phyloP scores from a whole-genome alignment of 2,797 vertebrate species.

The Dermochelys coriacea region DNA sequence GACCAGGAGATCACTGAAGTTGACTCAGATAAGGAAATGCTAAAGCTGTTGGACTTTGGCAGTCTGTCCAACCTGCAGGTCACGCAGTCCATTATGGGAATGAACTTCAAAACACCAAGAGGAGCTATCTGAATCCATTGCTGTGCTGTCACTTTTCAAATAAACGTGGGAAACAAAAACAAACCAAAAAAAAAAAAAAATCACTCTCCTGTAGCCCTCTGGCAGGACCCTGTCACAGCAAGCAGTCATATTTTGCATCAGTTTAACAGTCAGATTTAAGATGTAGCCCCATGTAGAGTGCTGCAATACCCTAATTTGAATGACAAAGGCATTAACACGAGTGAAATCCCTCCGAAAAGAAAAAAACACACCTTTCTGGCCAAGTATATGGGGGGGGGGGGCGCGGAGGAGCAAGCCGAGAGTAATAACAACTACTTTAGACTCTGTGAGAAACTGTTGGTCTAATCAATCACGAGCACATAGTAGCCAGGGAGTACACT shows the following conservation, averaged over 20 bases:
- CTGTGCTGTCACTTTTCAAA: slow-evolving; percentile 77
- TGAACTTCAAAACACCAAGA: slow-evolving; percentile 98
- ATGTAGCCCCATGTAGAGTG: not conserved
- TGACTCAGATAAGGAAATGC: slow-evolving; percentile 98
- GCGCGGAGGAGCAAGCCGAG: too few relatives aligned
- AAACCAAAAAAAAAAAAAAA: slow-evolving; percentile 60
- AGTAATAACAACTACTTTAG: not conserved
- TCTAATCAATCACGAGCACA: not conserved
- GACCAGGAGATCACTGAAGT: slow-evolving; percentile 99
- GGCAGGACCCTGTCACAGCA: too few relatives aligned
- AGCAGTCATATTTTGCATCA: not conserved
- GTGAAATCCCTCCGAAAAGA: not conserved
- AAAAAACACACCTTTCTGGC: fast-evolving
- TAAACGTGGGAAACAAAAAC: slow-evolving; percentile 77
- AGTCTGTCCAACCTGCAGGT: slow-evolving; percentile 96
- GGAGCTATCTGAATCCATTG: slow-evolving; percentile 85
- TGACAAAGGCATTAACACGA: not conserved
- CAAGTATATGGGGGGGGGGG: not conserved
- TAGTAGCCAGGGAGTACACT: not conserved
- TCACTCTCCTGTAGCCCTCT: too few relatives aligned
- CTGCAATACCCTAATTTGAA: fast-evolving
- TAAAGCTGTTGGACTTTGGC: slow-evolving; percentile 96
- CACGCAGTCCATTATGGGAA: slow-evolving; percentile 94
- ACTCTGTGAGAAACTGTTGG: not conserved
- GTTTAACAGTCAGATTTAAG: not conserved